Evolutionary conservation across 2,113 vertebrate species (phyloP).

Genomic region (Ptilonorhynchus violaceus): DNA sequence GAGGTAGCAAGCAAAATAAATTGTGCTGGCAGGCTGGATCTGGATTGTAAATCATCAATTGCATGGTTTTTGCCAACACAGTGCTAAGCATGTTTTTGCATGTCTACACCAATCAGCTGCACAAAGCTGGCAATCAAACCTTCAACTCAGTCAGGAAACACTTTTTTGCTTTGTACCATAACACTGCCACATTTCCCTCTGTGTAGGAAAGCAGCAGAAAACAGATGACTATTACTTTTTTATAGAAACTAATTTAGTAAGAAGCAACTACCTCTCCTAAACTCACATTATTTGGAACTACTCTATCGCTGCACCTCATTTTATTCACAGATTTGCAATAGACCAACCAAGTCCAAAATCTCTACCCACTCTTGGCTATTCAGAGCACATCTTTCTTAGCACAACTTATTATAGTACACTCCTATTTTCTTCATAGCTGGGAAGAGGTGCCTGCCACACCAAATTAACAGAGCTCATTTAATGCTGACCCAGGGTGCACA

Average conservation of each 20-base stretch:
- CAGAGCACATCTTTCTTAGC: neutral
- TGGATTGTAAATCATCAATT: neutral
- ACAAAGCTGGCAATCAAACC: neutral
- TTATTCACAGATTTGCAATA: neutral
- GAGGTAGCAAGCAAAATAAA: neutral
- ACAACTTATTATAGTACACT: neutral
- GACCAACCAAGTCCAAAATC: neutral
- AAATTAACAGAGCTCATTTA: neutral
- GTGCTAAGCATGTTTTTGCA: neutral
- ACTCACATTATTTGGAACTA: neutral
- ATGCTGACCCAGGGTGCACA: accelerated
- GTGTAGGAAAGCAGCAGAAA: neutral
- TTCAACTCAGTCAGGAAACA: neutral
- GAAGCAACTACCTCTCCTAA: neutral
- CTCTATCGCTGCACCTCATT: neutral
- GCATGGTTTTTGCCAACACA: neutral
- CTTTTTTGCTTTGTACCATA: neutral
- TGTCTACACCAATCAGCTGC: neutral
- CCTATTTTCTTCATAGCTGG: neutral
- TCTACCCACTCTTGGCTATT: neutral
- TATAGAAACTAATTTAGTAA: neutral
- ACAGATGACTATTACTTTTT: conserved; percentile 1
- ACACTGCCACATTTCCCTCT: neutral
- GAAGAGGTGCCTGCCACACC: neutral
- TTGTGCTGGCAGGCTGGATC: neutral